phyloP scores from a whole-genome alignment of 2,113 vertebrate species.

The Phasianus colchicus region DNA sequence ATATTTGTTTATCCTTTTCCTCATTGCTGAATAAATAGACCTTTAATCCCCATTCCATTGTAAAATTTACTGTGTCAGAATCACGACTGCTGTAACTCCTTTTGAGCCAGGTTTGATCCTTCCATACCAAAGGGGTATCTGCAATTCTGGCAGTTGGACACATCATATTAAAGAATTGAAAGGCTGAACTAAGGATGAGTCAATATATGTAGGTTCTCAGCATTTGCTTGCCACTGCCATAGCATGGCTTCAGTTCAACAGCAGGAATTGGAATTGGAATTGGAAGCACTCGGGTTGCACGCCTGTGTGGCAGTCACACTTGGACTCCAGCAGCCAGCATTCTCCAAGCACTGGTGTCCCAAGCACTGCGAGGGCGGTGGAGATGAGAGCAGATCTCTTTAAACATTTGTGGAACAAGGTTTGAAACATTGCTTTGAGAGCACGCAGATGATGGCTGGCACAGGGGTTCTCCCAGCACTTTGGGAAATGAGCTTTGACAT shows the following conservation, averaged over 20 bases:
- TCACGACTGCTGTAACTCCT: not conserved
- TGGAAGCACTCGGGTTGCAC: not conserved
- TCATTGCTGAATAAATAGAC: slow-evolving; percentile 26
- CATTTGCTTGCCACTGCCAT: slow-evolving; percentile 8
- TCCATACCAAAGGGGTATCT: not conserved
- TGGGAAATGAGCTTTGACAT: slow-evolving; percentile 94
- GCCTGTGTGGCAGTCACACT: slow-evolving; percentile 18
- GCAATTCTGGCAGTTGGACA: not conserved
- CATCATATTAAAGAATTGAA: not conserved
- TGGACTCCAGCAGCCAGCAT: slow-evolving; percentile 60
- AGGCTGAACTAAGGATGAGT: not conserved
- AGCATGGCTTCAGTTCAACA: not conserved
- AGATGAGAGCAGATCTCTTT: slow-evolving; percentile 78
- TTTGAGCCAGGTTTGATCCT: slow-evolving; percentile 5
- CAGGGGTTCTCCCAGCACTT: slow-evolving; percentile 80
- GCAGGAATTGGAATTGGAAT: not conserved
- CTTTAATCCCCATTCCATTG: slow-evolving; percentile 31
- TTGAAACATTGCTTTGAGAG: slow-evolving; percentile 86
- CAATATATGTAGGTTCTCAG: not conserved
- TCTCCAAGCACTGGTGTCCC: slow-evolving; percentile 68
- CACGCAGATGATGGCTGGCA: slow-evolving; percentile 83
- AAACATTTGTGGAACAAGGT: slow-evolving; percentile 84
- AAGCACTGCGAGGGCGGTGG: slow-evolving; percentile 68
- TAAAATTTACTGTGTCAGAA: slow-evolving; percentile 13
- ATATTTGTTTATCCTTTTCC: slow-evolving; percentile 18